A percentile compares a stretch with the other conserved stretches of the same genome.
These are phyloP conservation scores for Synodontis membranacea DNA, from an alignment of 2,113 vertebrate genomes.

Conservation along the genomic window DNA sequence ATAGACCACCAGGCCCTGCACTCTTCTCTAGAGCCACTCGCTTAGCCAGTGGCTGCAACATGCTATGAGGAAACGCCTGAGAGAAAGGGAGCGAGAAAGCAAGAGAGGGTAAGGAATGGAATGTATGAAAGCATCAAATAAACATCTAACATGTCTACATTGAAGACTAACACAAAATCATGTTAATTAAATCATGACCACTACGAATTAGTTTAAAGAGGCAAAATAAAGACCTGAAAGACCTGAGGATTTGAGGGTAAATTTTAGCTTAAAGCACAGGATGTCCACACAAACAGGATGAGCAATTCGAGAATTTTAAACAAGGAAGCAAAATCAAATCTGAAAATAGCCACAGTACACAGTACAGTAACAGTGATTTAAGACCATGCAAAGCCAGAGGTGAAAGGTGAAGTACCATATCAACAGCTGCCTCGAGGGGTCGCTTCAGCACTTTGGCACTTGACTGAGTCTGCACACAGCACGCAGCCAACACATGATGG, in stretches of 20 bases:
- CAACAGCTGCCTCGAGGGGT: slow-evolving; percentile 99
- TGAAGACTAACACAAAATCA: background rate
- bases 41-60: slow-evolving; percentile 99
- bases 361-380: slow-evolving; percentile 81
- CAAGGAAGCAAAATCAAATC: slow-evolving; percentile 89
- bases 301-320: slow-evolving; percentile 74
- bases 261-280: slow-evolving; percentile 56
- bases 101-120: background rate
- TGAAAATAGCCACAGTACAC: slow-evolving; percentile 94
- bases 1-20: slow-evolving; percentile 88
- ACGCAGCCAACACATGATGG: slow-evolving; percentile 99
- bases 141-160: background rate
- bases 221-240: slow-evolving; percentile 2
- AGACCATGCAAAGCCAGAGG: slow-evolving; percentile 99
- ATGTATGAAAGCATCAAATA: background rate
- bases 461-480: slow-evolving; percentile 99
- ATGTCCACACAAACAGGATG: slow-evolving; percentile 57
- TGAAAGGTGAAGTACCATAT: slow-evolving; percentile 99
- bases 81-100: slow-evolving; percentile 47
- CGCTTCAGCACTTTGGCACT: slow-evolving; percentile 99
- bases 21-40: slow-evolving; percentile 97
- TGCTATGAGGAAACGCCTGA: slow-evolving; percentile 92
- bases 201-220: background rate
- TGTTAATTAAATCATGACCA: background rate
- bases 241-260: slow-evolving; percentile 35